Base-by-base conservation (phyloP, 1,140 invertebrate genomes). In the Saccostrea echinata region DNA sequence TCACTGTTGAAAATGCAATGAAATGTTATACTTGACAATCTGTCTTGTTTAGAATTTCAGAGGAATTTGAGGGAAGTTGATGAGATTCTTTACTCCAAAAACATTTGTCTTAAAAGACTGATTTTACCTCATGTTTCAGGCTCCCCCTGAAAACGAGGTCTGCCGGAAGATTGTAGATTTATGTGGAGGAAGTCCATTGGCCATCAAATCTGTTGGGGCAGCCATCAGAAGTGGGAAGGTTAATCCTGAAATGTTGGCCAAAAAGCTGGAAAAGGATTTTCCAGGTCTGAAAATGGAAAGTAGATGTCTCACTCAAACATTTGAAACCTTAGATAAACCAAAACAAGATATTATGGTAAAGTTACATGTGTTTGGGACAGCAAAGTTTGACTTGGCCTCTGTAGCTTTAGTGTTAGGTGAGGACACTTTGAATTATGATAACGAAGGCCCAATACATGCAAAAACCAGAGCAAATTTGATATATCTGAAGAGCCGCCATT, bases 151-250 rank as follows among this genome's bases (percentile, higher is more conserved):
- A 24, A 55, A 61, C 16, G 52, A 84, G 53, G 55, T 61, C 16
- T 84, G 83, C 21, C 30, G 18, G 16, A 87, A 68, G 30, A 87
- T 87, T n/a, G 55, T 87, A 61, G 51, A 87, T 21, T 27, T 57
- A 16, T 87, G 86, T 83, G 86, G 86, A n/a, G 80, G 55, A 55
- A 87, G 86, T 82, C 86, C 86, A 43, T 55, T 87, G 55, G 86
- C 86, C 53, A 87, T 87, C 2, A 57, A 53, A 18, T 61, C 86
- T 18, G 55, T 87, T 1, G 55, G 76, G 21, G 51, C 52, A 18
- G 55, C 80, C 4, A 83, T 87, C 21, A 53, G 80, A 35, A 82
- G 81, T 61, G 86, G 86, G 21, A 55, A 35, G 13, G 53, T 87
- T 35, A 82, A 43, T 27, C 52, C 86, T 6, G 76, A 87, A 33